A percentile compares a stretch with the other conserved stretches of the same genome.
phyloP scores from a whole-genome alignment of 2,888 invertebrate genomes.

The Steinernema carpocapsae region DNA sequence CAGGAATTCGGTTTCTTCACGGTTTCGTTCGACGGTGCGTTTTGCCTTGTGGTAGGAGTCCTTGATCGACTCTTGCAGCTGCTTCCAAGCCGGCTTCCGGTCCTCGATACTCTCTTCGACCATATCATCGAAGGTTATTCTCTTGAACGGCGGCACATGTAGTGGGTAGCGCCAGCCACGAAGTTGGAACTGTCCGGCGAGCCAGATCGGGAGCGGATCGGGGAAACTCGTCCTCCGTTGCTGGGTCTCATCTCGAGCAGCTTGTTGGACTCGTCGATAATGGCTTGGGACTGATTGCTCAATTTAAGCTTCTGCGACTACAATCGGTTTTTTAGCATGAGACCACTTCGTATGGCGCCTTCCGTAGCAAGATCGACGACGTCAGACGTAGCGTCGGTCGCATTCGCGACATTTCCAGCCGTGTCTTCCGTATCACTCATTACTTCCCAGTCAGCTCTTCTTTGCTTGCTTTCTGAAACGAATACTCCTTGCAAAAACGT shows the following conservation, averaged over 20 bases:
- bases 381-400: neutral
- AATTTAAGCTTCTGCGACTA: constrained; percentile 38
- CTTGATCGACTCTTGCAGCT: constrained; percentile 61
- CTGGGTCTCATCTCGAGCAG: constrained; percentile 39
- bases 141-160: constrained; percentile 42
- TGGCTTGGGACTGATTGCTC: constrained; percentile 43
- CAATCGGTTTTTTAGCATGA: neutral
- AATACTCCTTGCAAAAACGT: neutral
- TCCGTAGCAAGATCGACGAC: neutral
- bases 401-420: neutral
- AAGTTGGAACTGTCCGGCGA: constrained; percentile 10
- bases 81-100: constrained; percentile 65
- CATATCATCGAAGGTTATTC: constrained; percentile 65
- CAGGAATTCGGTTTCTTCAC: constrained; percentile 61
- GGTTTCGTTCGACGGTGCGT: constrained; percentile 55
- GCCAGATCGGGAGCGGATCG: constrained; percentile 14
- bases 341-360: neutral
- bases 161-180: constrained; percentile 41
- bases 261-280: constrained; percentile 47
- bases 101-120: constrained; percentile 51
- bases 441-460: neutral
- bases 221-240: neutral
- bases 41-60: constrained; percentile 64
- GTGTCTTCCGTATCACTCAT: constrained; percentile 27
- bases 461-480: neutral